Evolutionary conservation across 2,113 vertebrate species (phyloP).

Genomic region (Emberiza fucata): DNA sequence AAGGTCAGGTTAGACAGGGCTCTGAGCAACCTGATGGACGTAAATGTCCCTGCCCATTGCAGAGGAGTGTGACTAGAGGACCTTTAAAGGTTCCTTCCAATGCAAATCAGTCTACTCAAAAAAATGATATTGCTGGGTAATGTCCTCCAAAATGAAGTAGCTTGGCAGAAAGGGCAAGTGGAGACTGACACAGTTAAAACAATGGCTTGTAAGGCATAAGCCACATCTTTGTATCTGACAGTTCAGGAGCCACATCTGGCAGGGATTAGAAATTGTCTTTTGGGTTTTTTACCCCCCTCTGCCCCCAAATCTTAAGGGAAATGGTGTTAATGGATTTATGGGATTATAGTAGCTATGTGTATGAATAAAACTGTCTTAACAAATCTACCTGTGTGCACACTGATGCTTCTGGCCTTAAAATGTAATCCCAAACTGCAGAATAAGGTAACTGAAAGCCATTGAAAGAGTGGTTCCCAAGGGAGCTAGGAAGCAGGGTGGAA

Average conservation of each 20-base stretch:
- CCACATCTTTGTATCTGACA: not conserved
- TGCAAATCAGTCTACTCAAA: not conserved
- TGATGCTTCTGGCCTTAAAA: not conserved
- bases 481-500: not conserved
- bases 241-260: not conserved
- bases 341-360: not conserved
- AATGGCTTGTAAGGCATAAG: not conserved
- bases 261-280: not conserved
- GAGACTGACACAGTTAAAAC: not conserved
- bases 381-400: not conserved
- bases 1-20: not conserved
- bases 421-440: not conserved
- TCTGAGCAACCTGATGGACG: not conserved
- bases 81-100: not conserved
- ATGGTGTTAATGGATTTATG: not conserved
- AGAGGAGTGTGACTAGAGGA: not conserved
- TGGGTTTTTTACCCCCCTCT: rapidly evolving
- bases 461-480: not conserved
- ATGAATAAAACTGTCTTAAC: not conserved
- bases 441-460: not conserved
- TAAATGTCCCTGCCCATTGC: not conserved
- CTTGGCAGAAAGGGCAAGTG: not conserved
- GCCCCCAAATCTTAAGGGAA: not conserved
- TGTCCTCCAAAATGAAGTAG: not conserved
- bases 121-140: not conserved